phyloP scores from a whole-genome alignment of 2,888 invertebrate genomes.

The Nematopogon swammerdamellus region DNA sequence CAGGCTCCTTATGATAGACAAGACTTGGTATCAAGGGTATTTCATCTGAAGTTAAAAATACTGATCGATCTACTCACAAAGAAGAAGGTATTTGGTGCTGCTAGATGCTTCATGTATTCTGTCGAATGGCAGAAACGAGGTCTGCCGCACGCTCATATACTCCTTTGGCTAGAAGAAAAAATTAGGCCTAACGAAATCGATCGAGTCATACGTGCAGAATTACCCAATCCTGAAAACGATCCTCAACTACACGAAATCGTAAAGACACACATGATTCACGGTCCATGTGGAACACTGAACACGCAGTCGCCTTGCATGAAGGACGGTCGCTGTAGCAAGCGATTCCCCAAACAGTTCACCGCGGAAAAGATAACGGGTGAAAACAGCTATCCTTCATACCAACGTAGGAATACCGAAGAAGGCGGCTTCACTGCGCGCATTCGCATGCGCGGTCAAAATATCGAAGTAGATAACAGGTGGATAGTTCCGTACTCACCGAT shows the following conservation, averaged over 20 bases:
- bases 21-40: conserved; percentile 5
- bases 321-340: conserved; percentile 18
- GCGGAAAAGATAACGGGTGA: conserved; percentile 17
- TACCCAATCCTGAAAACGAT: conserved; percentile 2
- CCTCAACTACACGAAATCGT: conserved; percentile 6
- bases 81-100: conserved; percentile 4
- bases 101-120: conserved; percentile 7
- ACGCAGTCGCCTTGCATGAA: conserved; percentile 10
- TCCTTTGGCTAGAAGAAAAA: conserved; percentile 13
- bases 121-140: conserved; percentile 15
- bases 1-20: conserved; percentile 5
- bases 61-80: conserved; percentile 3
- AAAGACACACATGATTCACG: conserved; percentile 4
- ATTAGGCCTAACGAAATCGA: conserved; percentile 20
- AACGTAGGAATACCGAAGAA: conserved; percentile 9
- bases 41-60: conserved; percentile 4
- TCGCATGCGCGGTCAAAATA: conserved; percentile 6
- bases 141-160: conserved; percentile 12
- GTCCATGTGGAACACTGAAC: conserved; percentile 19
- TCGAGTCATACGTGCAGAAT: conserved; percentile 11
- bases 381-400: conserved; percentile 12
- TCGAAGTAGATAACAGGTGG: conserved; percentile 13
- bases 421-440: not conserved
- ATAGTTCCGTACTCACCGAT: conserved; percentile 17
- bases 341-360: conserved; percentile 19